Evolutionary conservation across 2,113 vertebrate species (phyloP), one percentile per base, ranked within the genome.

Genomic region (Indicator indicator): DNA sequence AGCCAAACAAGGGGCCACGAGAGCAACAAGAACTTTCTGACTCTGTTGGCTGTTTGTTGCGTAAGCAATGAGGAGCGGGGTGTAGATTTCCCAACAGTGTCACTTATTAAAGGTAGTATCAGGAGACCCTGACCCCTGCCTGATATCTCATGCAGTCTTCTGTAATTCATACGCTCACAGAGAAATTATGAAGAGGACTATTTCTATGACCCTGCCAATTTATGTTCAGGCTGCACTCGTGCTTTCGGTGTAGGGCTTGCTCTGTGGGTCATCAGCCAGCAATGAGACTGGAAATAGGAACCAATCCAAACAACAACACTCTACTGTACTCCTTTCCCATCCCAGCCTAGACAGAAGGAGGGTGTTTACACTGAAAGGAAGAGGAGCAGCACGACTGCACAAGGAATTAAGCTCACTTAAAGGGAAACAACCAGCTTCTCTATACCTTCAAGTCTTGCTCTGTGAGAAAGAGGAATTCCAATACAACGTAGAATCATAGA

Each of bases 21-120:
- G 88, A 96, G 84, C 92, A 93, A 38, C 33, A 70, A 75, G 93
- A 94, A 96, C 95, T 92, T 90, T 78, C 87, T 77, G 72, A 91
- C 79, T 94, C 88, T 67, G 59, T 17, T 24, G 75, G 48, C 59
- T 11, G 1, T 58, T 65, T 12, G 1, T 55, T 65, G 72, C 2
- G 1, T 72, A 93, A 91, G 86, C 48, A 36, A 21, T 5, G 32
- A 36, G 6, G 60, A 83, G 55, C 5, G 59, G 83, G 88, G 90
- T 75, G 44, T 3, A 36, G 44, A 94, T 94, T 95, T 95, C 87
- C 90, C 60, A 55, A 28, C 8, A 81, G 54, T 6, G 4, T 18
- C 64, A 69, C 50, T 64, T 60, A 36, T 26, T 26, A 62, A 76
- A 94, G 81, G 9, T 85, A 55, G 38, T 14, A 83, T 64, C 67